Evolutionary conservation across 2,113 vertebrate genomes (phyloP).

Genomic region (Falcunculus frontatus): DNA sequence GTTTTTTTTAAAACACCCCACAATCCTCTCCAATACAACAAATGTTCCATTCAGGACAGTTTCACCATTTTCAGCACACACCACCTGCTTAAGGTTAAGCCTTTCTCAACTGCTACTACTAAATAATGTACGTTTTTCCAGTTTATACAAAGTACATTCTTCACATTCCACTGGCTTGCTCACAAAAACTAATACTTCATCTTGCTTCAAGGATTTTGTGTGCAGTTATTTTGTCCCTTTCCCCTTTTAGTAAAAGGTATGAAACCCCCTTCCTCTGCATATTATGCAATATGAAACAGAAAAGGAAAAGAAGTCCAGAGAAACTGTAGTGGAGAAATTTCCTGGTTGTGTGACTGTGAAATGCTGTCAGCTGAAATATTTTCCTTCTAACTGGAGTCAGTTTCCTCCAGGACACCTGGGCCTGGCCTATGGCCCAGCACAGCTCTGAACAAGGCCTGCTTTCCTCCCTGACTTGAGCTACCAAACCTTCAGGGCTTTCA

Average conservation of each 20-base stretch:
- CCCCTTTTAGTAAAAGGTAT: neutral
- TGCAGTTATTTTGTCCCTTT: neutral
- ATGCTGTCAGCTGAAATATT: neutral
- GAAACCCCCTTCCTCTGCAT: neutral
- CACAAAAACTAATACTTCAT: neutral
- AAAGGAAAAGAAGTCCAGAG: neutral
- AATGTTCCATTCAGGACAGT: rapidly evolving
- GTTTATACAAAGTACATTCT: neutral
- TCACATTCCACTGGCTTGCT: neutral
- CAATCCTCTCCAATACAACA: neutral
- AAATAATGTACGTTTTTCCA: neutral
- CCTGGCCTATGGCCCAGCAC: rapidly evolving
- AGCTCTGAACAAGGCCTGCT: rapidly evolving
- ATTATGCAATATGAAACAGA: neutral
- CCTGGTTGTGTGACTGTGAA: neutral
- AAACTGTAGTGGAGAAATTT: neutral
- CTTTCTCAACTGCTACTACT: neutral
- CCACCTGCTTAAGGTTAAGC: neutral
- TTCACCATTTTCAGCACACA: neutral
- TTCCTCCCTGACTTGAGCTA: neutral
- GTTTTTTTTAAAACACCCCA: neutral
- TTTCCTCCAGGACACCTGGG: neutral
- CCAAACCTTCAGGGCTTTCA: neutral
- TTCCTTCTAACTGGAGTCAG: neutral
- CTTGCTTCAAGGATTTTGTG: neutral